Conservation (phyloP, 2,888 invertebrate genomes). For the Seladonia tumulorum region DNA sequence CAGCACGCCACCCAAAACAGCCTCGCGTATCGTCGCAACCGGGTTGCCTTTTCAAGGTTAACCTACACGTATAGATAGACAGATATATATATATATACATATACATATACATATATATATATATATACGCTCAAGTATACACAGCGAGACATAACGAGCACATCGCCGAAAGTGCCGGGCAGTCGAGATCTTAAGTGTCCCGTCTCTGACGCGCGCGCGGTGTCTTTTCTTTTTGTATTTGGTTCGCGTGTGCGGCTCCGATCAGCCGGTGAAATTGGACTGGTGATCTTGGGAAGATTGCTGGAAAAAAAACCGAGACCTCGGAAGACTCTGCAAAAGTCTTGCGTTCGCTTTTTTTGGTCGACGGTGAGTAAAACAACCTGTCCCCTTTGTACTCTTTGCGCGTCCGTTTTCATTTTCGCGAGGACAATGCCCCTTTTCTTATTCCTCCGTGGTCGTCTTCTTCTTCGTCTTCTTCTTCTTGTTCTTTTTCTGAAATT, state of each 20-base stretch:
- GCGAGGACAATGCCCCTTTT: background rate
- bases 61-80: constrained; percentile 74
- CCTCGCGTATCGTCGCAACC: constrained; percentile 81
- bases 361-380: constrained; percentile 9
- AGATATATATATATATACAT: constrained; percentile 10
- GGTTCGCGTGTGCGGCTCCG: constrained; percentile 25
- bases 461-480: background rate
- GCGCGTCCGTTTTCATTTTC: background rate
- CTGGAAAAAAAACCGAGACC: background rate
- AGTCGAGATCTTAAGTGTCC: constrained; percentile 53
- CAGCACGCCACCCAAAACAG: constrained; percentile 81
- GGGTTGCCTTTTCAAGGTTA: constrained; percentile 83
- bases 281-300: constrained; percentile 22
- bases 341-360: background rate
- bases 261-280: background rate
- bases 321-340: background rate
- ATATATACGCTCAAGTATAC: constrained; percentile 65
- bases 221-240: background rate
- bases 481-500: background rate
- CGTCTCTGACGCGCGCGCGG: background rate
- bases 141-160: constrained; percentile 25
- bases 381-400: background rate
- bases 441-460: background rate
- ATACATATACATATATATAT: constrained; percentile 22
- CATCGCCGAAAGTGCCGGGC: constrained; percentile 66